Evolutionary conservation across 1,140 invertebrate species (phyloP).

Genomic region (Halictus rubicundus): DNA sequence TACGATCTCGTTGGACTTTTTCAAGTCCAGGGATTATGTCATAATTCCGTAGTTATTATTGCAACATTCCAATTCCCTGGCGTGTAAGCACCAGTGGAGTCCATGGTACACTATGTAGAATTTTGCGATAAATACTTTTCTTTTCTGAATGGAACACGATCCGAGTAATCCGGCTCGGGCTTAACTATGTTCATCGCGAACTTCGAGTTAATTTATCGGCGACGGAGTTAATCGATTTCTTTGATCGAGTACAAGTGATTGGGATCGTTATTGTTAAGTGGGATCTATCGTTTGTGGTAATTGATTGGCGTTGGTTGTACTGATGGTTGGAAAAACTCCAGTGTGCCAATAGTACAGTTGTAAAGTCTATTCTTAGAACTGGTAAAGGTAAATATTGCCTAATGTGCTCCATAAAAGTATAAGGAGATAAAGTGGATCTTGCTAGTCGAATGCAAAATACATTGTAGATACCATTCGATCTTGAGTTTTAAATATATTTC

Average conservation of each 20-base stretch:
- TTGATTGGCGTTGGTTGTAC: no score
- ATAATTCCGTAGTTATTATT: no score
- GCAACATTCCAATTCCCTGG: no score
- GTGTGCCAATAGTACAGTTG: not conserved
- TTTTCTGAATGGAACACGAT: not conserved
- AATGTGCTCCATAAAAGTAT: constrained; percentile 3
- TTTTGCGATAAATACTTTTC: no score
- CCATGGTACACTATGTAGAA: no score
- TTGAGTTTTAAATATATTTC: not conserved
- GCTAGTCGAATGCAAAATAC: no score
- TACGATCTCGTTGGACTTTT: no score
- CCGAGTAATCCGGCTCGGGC: not conserved
- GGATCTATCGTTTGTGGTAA: not conserved
- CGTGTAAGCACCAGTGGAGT: no score
- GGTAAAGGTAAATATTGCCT: not conserved
- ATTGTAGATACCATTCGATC: no score
- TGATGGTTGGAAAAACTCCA: not conserved
- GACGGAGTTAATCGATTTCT: not conserved
- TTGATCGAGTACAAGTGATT: no score
- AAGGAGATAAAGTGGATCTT: no score
- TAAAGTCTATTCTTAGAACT: not conserved
- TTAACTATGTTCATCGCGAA: not conserved
- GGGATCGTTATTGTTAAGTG: not conserved
- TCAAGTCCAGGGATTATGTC: no score
- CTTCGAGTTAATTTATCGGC: not conserved